Base-by-base conservation (phyloP, 2,888 invertebrate genomes). In the Eristalis tenax region DNA sequence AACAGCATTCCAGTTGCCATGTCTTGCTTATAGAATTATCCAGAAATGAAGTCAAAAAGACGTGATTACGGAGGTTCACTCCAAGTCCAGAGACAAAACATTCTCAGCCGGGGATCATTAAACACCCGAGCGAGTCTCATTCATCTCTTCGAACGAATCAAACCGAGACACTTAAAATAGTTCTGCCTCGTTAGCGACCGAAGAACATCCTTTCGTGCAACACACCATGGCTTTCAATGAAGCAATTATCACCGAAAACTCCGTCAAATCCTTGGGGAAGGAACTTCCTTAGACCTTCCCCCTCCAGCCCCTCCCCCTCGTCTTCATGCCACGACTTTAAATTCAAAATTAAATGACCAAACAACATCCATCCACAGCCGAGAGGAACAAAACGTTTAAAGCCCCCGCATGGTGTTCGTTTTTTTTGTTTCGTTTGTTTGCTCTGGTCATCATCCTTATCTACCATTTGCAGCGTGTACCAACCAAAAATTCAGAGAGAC, bases 381-480 rank as follows among this genome's bases (percentile, higher is more conserved):
- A 32, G 40, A 28, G 18, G 6, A 65, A 18, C 28, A 78, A 57
- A 78, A 64, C 61, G 61, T 23, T 64, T 23, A 65, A 59, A 78
- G 40, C 13, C 64, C 59, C 56, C 32, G 38, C 66, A 64, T 57
- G 68, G 35, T n/a, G 23, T 66, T 5, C 6, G 10, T 26, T 59
- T 3, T 69, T 65, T 75, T 69, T 77, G 63, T 32, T 28, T 11
- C 73, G 77, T 85, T 78, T 0, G 8, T n/a, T 50, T 18, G 2
- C 50, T 18, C 50, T 18, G 50, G 50, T 18, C 50, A 50, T 50
- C 50, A 50, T 50, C 82, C 86, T 86, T 86, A 86, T 86, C 86
- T 78, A 74, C 69, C 61, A 74, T 71, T 78, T 82, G 86, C 86
- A 86, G 86, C 74, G 38, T 75, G 69, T 35, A 66, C 43, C 50